Conservation (phyloP, 2,113 vertebrate species). For the Deroptyus accipitrinus region DNA sequence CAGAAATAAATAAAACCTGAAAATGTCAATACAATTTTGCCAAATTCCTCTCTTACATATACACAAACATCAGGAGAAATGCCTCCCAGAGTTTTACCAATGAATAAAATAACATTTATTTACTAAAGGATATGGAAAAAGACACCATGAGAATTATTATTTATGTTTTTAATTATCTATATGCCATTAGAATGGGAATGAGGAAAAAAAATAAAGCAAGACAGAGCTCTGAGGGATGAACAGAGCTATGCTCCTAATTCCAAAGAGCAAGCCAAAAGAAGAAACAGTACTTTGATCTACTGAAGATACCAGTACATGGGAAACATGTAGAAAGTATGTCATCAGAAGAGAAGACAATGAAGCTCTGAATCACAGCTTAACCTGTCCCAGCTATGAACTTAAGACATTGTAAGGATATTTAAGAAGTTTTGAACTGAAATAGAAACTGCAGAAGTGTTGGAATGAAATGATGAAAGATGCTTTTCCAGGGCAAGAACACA, state of each 20-base stretch:
- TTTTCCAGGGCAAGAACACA: slow-evolving; percentile 4
- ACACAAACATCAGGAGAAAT: background rate
- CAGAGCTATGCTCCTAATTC: background rate
- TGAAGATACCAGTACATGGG: background rate
- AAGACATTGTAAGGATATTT: slow-evolving; percentile 23
- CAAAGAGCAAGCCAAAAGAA: background rate
- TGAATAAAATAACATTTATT: background rate
- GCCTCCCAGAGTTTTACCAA: background rate
- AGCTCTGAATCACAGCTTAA: slow-evolving; percentile 7
- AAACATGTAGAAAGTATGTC: background rate
- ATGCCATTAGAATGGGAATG: background rate
- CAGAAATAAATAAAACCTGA: background rate
- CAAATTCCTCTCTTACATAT: background rate
- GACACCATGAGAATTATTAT: background rate
- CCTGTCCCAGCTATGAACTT: slow-evolving; percentile 19
- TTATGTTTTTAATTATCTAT: background rate
- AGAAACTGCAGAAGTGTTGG: background rate
- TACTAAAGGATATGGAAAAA: background rate
- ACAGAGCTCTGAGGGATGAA: background rate
- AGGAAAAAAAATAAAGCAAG: background rate
- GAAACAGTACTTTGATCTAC: background rate
- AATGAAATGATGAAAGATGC: background rate
- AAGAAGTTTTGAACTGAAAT: slow-evolving; percentile 15
- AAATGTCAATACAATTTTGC: background rate
- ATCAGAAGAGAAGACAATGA: background rate